Percentiles rank a stretch among this genome's conserved stretches.
Evolutionary conservation across 2,113 vertebrate species (phyloP).

Genomic region (Conger conger): DNA sequence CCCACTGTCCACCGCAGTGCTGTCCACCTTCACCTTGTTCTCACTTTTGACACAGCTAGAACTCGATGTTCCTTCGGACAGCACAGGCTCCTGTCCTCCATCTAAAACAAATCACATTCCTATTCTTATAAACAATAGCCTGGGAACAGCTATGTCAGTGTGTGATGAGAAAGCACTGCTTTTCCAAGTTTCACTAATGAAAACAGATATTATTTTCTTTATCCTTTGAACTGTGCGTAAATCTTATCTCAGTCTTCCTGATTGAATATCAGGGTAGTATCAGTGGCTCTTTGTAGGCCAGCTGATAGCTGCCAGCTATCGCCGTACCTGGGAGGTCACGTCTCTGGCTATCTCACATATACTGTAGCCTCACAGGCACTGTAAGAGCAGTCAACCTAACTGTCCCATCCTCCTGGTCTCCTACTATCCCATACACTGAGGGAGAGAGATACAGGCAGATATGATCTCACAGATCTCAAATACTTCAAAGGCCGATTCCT

Average conservation of each 20-base stretch:
- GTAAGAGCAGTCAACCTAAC: too few species aligned
- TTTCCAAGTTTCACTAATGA: not conserved
- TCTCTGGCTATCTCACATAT: not conserved
- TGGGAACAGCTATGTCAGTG: not conserved
- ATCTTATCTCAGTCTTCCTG: not conserved
- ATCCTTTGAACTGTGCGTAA: not conserved
- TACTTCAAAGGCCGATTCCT: too few species aligned
- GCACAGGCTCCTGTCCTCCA: not conserved
- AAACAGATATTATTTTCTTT: not conserved
- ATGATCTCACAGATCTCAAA: too few species aligned
- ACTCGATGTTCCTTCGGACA: not conserved
- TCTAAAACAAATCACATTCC: not conserved
- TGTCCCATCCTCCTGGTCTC: too few species aligned
- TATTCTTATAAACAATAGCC: not conserved
- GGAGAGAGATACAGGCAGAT: too few species aligned
- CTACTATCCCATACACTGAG: too few species aligned
- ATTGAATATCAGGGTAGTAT: not conserved
- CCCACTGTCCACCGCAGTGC: not conserved
- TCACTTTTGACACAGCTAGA: not conserved
- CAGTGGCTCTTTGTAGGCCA: not conserved
- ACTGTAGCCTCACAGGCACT: too few species aligned
- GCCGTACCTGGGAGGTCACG: not conserved
- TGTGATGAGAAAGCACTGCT: not conserved
- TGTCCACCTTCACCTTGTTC: not conserved
- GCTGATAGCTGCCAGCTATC: not conserved